Evolutionary conservation across 2,888 invertebrate species (phyloP), one percentile per base, ranked within the genome.

Genomic region (Nomada fucata): DNA sequence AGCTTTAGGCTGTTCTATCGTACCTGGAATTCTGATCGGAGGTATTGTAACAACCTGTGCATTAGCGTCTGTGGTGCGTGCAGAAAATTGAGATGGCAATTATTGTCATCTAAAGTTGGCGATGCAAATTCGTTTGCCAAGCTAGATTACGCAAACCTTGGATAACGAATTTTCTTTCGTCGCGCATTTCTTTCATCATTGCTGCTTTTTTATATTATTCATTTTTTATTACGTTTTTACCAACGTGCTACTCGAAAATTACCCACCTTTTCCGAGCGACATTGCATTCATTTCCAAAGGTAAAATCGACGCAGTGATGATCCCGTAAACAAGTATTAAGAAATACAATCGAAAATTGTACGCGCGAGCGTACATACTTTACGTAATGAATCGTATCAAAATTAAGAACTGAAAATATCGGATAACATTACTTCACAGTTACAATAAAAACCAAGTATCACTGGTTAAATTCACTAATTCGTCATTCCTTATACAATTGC

Each of bases 1-100:
- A 75, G 60, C 74, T 68, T 74, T 68, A 68, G 36, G 50, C 52
- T 59, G 59, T 59, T 36, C n/a, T 23, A 52, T 52, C 44, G 11
- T 20, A 65, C 36, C 50, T 65, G 52, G 44, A 52, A 76, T 76
- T 74, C 50, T 13, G 64, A 29, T 50, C 23, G 59, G 59, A 65
- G 59, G 75, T 44, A 26, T 52, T 64, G 15, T 50, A 36, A 36
- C 36, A n/a, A n/a, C 47, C 36, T 55, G 63, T 42, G 13, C 13
- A 36, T 29, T 36, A 57, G 2, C 5, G 29, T 47, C n/a, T 5
- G 18, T 57, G 18, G 42, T 23, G 47, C n/a, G 20, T 13, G 60
- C 15, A 20, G 44, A 44, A 44, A 61, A 47, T 13, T 47, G 15
- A 15, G 47, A 47, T 3, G 36, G 2, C 23, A 13, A 11, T 68